A percentile compares a stretch with the other conserved stretches of the same genome.
Evolutionary conservation across 2,113 vertebrate species (phyloP).

Genomic region (Cochlearius cochlearius): DNA sequence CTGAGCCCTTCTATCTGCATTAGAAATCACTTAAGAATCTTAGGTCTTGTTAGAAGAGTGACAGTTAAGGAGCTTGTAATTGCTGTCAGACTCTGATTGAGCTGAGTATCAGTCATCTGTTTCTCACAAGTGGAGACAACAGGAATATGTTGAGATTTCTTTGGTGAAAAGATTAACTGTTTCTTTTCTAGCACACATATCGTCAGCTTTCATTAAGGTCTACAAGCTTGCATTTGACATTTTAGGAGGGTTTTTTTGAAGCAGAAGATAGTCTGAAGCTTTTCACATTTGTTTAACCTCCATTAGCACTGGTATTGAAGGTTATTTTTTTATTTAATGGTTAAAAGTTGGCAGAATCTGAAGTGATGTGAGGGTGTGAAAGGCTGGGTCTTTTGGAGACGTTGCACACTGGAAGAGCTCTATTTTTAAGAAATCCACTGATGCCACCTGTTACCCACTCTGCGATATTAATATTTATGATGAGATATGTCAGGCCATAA

Average conservation of each 20-base stretch:
- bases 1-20: background rate
- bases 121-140: background rate
- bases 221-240: accelerated
- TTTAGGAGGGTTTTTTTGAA: background rate
- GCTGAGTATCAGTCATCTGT: background rate
- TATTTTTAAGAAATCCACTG: background rate
- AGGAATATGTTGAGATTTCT: background rate
- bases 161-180: background rate
- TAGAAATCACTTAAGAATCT: background rate
- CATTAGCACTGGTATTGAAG: background rate
- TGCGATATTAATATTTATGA: background rate
- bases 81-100: background rate
- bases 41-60: background rate
- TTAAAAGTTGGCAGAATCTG: background rate
- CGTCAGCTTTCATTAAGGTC: background rate
- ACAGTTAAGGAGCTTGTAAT: background rate
- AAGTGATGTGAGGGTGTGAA: background rate
- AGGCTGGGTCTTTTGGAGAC: background rate
- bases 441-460: background rate
- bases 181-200: background rate
- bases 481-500: background rate
- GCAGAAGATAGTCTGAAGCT: background rate
- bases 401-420: background rate
- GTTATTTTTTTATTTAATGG: background rate
- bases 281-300: background rate